Evolutionary conservation across 2,797 vertebrate species (phyloP).

Genomic region (Argentina silus): DNA sequence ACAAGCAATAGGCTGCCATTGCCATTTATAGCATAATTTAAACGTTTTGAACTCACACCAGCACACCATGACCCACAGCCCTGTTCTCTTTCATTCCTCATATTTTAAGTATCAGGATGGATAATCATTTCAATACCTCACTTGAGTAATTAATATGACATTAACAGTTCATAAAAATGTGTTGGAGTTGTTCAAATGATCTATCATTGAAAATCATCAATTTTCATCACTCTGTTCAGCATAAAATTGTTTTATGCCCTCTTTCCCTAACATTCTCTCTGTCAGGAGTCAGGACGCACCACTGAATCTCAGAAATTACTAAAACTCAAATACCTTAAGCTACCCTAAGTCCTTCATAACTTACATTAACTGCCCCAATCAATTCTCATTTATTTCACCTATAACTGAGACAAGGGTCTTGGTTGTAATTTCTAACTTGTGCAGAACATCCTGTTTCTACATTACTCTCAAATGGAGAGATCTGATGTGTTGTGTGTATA

Average conservation of each 20-base stretch:
- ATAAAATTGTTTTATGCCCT: neutral
- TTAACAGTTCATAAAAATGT: neutral
- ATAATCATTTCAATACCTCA: neutral
- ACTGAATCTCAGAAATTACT: no score
- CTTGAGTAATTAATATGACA: neutral
- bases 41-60: neutral
- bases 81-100: neutral
- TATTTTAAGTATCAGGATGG: neutral
- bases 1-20: neutral
- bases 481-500: no score
- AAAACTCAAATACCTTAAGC: no score
- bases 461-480: no score
- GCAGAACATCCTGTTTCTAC: no score
- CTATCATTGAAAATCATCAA: neutral
- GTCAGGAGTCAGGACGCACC: no score
- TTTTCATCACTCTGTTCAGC: neutral
- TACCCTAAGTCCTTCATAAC: no score
- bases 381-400: no score
- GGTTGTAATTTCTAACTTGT: no score
- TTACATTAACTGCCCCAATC: no score
- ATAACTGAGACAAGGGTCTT: no score
- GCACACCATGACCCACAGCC: no score
- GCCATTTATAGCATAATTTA: neutral
- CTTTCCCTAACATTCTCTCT: neutral
- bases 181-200: neutral